These are phyloP conservation scores for Aplochiton taeniatus DNA, from an alignment of 2,797 vertebrate genomes.

Conservation along the genomic window DNA sequence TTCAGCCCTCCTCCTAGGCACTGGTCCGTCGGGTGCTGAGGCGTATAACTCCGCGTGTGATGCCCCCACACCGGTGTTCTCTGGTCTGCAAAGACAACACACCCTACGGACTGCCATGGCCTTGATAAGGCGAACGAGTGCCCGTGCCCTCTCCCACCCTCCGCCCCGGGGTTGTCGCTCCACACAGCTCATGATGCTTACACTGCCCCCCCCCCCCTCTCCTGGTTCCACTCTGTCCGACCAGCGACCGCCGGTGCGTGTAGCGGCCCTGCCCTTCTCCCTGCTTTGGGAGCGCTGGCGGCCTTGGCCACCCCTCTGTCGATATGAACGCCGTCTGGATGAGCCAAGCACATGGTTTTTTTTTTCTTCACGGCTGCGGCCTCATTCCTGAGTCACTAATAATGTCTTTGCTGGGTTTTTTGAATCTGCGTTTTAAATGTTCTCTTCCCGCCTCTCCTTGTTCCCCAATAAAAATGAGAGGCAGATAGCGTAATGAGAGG, in stretches of 20 bases:
- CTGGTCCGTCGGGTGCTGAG: too few species aligned
- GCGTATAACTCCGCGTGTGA: too few species aligned
- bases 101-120: neutral
- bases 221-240: too few species aligned
- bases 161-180: too few species aligned
- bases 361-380: neutral
- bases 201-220: too few species aligned
- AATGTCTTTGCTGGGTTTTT: conserved; percentile 4
- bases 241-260: too few species aligned
- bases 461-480: neutral
- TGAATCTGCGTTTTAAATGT: neutral
- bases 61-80: too few species aligned
- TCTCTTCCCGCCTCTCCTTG: neutral
- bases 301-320: neutral
- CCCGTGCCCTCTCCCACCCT: neutral
- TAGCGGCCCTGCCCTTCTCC: too few species aligned
- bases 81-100: neutral
- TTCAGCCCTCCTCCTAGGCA: too few species aligned
- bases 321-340: neutral
- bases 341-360: neutral
- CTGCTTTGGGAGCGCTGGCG: too few species aligned
- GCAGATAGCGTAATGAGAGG: neutral
- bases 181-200: too few species aligned
- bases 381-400: conserved; percentile 1
- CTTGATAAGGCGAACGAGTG: too few species aligned